Percentiles rank a stretch among this genome's conserved stretches.
phyloP scores from a whole-genome alignment of 2,797 vertebrate genomes.

The Hippoglossus hippoglossus region DNA sequence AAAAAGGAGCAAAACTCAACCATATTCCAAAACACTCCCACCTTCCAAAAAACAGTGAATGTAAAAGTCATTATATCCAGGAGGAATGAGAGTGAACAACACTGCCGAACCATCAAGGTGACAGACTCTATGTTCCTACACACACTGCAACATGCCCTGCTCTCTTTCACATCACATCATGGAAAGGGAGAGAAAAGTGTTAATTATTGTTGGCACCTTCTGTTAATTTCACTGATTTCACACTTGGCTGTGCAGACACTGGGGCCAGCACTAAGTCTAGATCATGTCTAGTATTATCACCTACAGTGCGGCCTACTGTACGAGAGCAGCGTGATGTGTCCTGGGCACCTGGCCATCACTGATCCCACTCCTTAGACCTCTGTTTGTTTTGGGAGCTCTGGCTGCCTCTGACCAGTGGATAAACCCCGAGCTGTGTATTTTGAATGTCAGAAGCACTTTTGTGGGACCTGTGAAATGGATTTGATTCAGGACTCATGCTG shows the following conservation, averaged over 20 bases:
- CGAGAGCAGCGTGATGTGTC: slow-evolving; percentile 66
- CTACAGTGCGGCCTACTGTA: slow-evolving; percentile 57
- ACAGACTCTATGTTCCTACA: slow-evolving; percentile 76
- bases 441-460: slow-evolving; percentile 83
- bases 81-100: slow-evolving; percentile 76
- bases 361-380: slow-evolving; percentile 75
- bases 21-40: slow-evolving; percentile 67
- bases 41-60: slow-evolving; percentile 74
- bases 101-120: slow-evolving; percentile 75
- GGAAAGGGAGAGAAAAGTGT: slow-evolving; percentile 66
- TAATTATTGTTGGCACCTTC: slow-evolving; percentile 64
- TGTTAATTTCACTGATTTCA: slow-evolving; percentile 50
- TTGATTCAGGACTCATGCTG: slow-evolving; percentile 73
- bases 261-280: slow-evolving; percentile 49
- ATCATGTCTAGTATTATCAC: slow-evolving; percentile 64
- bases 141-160: slow-evolving; percentile 58
- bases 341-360: slow-evolving; percentile 75
- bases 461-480: slow-evolving; percentile 79
- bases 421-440: slow-evolving; percentile 80
- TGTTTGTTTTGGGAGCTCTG: slow-evolving; percentile 82
- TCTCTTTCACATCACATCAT: slow-evolving; percentile 71
- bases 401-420: slow-evolving; percentile 79
- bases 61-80: slow-evolving; percentile 82
- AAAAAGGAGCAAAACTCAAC: slow-evolving; percentile 61
- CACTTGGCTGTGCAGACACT: slow-evolving; percentile 19